Evolutionary conservation across 2,888 invertebrate species (phyloP).

Genomic region (Eumerus sabulonum): DNA sequence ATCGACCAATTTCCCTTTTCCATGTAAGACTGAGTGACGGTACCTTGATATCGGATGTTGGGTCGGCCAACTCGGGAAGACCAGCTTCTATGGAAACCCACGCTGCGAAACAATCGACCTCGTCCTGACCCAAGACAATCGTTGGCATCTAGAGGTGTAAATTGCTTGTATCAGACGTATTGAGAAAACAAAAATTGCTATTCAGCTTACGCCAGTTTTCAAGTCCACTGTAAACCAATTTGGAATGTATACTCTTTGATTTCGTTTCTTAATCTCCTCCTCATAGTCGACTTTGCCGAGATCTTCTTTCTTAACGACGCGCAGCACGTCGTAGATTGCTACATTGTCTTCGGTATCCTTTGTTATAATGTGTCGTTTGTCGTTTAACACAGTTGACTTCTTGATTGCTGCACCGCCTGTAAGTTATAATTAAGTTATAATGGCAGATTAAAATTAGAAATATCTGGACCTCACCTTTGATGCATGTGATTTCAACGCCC

Average conservation of each 20-base stretch:
- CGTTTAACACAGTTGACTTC: slow-evolving; percentile 95
- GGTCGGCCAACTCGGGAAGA: slow-evolving; percentile 83
- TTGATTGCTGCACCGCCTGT: slow-evolving; percentile 95
- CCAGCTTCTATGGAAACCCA: slow-evolving; percentile 99
- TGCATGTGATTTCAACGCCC: slow-evolving; percentile 78
- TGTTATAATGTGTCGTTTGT: slow-evolving; percentile 96
- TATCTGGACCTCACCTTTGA: slow-evolving; percentile 80
- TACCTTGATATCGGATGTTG: slow-evolving; percentile 78
- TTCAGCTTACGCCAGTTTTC: slow-evolving; percentile 91
- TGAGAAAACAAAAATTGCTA: no score
- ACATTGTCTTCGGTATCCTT: slow-evolving; percentile 96
- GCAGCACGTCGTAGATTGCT: slow-evolving; percentile 95
- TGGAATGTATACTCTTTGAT: slow-evolving; percentile 96
- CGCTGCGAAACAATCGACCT: slow-evolving; percentile 97
- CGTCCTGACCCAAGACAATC: slow-evolving; percentile 97
- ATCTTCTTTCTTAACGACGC: slow-evolving; percentile 92
- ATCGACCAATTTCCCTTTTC: neutral
- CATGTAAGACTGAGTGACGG: neutral
- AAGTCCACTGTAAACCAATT: slow-evolving; percentile 99
- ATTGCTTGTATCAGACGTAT: neutral
- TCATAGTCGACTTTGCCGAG: slow-evolving; percentile 95
- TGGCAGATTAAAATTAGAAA: neutral
- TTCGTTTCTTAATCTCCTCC: slow-evolving; percentile 93
- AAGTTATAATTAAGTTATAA: no score
- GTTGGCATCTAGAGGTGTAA: slow-evolving; percentile 88